These are phyloP conservation scores for Pteromalus puparum DNA, from an alignment of 1,140 invertebrate genomes.

Conservation along the genomic window DNA sequence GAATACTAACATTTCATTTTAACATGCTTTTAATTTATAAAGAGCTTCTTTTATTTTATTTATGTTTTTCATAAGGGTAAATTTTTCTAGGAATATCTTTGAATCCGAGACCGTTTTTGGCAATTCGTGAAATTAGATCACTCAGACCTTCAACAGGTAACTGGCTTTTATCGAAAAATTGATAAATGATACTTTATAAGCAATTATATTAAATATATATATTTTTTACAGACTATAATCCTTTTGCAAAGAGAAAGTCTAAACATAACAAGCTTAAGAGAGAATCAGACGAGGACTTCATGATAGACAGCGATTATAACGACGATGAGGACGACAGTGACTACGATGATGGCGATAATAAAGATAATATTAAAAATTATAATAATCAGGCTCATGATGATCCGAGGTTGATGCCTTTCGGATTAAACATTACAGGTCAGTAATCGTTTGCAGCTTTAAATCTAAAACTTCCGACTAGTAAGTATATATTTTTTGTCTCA, in stretches of 20 bases:
- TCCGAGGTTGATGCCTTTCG: slow-evolving; percentile 16
- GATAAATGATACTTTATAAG: background rate
- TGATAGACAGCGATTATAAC: background rate
- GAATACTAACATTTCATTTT: slow-evolving; percentile 31
- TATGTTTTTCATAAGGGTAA: background rate
- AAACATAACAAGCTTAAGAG: background rate
- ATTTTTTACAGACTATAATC: background rate
- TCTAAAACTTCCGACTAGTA: background rate
- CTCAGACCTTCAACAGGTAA: slow-evolving; percentile 16
- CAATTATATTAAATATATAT: background rate
- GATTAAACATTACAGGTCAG: slow-evolving; percentile 32
- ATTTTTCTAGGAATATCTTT: slow-evolving; percentile 12
- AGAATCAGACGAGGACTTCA: background rate
- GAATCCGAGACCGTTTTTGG: slow-evolving; percentile 24
- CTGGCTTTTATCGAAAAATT: background rate
- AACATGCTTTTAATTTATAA: background rate
- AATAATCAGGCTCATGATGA: background rate
- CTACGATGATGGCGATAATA: background rate
- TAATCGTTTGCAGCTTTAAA: background rate
- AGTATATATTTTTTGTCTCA: slow-evolving; percentile 4
- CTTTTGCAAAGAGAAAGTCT: background rate
- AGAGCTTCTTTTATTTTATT: background rate
- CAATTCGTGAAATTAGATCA: slow-evolving; percentile 40
- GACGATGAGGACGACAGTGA: background rate
- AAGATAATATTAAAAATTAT: background rate